phyloP scores from a whole-genome alignment of 2,113 vertebrate genomes.

The Apteryx mantelli region DNA sequence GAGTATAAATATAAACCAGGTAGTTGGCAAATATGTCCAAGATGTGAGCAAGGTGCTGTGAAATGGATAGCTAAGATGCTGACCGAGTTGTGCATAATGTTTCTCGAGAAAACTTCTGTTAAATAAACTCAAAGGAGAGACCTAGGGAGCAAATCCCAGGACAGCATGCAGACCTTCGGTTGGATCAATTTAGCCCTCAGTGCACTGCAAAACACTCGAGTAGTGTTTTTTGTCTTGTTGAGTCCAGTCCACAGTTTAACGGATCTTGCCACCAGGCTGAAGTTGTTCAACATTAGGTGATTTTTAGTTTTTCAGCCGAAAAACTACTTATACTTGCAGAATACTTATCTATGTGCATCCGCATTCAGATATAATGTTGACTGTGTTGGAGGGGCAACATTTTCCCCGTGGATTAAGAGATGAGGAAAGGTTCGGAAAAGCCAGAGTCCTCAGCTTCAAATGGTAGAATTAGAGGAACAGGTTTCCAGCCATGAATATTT shows the following conservation, averaged over 20 bases:
- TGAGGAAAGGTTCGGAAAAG: not conserved
- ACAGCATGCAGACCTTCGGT: constrained; percentile 6
- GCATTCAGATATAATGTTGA: not conserved
- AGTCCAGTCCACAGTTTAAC: constrained; percentile 12
- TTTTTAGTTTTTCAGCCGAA: constrained; percentile 16
- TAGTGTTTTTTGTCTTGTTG: constrained; percentile 39
- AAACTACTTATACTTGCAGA: not conserved
- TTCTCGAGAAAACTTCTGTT: not conserved
- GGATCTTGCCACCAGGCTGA: constrained; percentile 7
- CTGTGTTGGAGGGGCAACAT: not conserved
- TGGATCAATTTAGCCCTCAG: not conserved
- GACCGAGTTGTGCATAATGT: not conserved
- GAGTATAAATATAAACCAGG: constrained; percentile 8
- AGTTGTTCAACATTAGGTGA: not conserved
- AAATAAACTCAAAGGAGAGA: not conserved
- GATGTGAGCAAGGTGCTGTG: not conserved
- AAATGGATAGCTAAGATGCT: constrained; percentile 5
- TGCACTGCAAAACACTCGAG: not conserved
- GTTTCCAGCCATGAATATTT: constrained; percentile 40
- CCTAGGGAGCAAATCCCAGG: not conserved
- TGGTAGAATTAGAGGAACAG: not conserved
- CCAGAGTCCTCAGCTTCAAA: not conserved
- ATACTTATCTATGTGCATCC: not conserved
- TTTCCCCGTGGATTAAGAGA: not conserved
- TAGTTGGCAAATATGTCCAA: not conserved